Conservation (phyloP, 2,888 invertebrate species). For the Neoitamus cyanurus region DNA sequence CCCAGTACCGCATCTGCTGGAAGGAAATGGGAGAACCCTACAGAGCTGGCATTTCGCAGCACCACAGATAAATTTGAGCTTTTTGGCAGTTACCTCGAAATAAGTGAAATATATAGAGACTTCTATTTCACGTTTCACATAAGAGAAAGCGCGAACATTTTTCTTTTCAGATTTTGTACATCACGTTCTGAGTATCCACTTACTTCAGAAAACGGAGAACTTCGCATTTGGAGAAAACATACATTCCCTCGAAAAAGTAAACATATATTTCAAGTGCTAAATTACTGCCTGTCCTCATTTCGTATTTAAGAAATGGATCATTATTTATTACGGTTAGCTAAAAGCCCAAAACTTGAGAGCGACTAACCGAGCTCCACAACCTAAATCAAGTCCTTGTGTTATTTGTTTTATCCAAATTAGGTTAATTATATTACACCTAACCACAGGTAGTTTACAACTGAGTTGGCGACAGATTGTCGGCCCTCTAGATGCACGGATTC, state of each 20-base stretch:
- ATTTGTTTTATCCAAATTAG: no score
- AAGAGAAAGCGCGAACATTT: not conserved
- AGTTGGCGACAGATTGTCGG: no score
- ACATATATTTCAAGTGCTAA: not conserved
- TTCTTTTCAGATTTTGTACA: not conserved
- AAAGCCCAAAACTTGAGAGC: not conserved
- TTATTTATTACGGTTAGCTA: not conserved
- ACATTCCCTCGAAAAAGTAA: not conserved
- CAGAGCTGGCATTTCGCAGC: not conserved
- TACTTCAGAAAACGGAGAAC: not conserved
- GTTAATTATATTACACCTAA: no score
- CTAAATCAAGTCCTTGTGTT: no score
- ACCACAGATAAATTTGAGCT: not conserved
- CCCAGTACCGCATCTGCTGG: not conserved
- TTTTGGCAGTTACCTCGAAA: not conserved
- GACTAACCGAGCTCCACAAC: not conserved
- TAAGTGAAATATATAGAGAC: not conserved
- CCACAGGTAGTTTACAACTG: no score
- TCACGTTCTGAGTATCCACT: not conserved
- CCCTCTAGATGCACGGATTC: no score
- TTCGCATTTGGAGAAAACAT: not conserved
- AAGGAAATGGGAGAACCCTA: not conserved
- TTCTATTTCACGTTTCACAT: not conserved
- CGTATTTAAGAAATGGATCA: not conserved
- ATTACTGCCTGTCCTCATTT: not conserved